A percentile compares a stretch with the other conserved stretches of the same genome.
Conservation (phyloP, 2,113 vertebrate species). For the Epinephelus lanceolatus region DNA sequence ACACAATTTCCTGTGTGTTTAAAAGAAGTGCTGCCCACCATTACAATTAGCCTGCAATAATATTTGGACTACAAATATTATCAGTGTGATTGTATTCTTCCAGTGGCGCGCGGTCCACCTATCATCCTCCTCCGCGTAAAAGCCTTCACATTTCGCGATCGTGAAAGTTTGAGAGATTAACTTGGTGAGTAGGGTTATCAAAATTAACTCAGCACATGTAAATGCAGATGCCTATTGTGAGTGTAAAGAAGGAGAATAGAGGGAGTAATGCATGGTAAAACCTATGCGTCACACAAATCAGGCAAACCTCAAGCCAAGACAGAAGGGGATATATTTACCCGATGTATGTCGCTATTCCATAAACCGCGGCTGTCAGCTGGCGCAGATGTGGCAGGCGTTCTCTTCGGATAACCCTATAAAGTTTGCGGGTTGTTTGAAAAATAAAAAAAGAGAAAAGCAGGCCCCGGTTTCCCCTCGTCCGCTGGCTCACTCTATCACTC, state of each 20-base stretch:
- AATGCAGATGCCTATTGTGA: slow-evolving; percentile 16
- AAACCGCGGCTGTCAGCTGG: slow-evolving; percentile 64
- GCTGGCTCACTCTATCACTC: slow-evolving; percentile 72
- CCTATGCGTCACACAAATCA: slow-evolving; percentile 80
- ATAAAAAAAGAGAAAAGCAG: slow-evolving; percentile 34
- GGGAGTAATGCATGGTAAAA: slow-evolving; percentile 70
- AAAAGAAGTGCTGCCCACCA: slow-evolving; percentile 10
- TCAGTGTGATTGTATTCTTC: slow-evolving; percentile 14
- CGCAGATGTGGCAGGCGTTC: slow-evolving; percentile 60
- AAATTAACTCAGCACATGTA: slow-evolving; percentile 33
- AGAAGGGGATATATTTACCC: slow-evolving; percentile 78
- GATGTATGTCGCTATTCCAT: slow-evolving; percentile 78
- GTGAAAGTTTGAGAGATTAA: slow-evolving; percentile 41
- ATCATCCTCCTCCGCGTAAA: slow-evolving; percentile 15
- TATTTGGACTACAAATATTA: neutral
- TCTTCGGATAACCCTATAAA: slow-evolving; percentile 73
- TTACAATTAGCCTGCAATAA: neutral
- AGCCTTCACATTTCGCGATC: slow-evolving; percentile 6
- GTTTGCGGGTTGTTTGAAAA: slow-evolving; percentile 72
- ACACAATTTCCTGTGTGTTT: slow-evolving; percentile 34
- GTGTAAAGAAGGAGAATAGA: slow-evolving; percentile 35
- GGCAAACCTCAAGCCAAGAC: slow-evolving; percentile 55
- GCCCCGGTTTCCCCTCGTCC: slow-evolving; percentile 72
- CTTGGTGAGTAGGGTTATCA: slow-evolving; percentile 2
- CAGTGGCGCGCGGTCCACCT: neutral